Evolutionary conservation across 2,113 vertebrate genomes (phyloP).

Genomic region (Lophochroa leadbeateri): DNA sequence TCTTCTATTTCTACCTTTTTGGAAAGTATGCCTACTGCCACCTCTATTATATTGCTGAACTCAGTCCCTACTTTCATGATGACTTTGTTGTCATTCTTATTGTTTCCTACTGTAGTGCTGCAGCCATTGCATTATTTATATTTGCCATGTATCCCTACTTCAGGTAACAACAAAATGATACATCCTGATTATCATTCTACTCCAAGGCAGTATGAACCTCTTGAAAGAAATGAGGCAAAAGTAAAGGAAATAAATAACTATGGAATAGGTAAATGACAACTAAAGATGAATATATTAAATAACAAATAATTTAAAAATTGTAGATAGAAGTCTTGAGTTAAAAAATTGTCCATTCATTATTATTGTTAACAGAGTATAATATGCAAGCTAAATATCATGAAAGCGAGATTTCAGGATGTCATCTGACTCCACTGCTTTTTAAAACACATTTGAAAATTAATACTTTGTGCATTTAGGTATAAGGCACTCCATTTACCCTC

Average conservation of each 20-base stretch:
- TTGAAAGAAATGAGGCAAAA: slow-evolving; percentile 8
- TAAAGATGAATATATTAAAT: background rate
- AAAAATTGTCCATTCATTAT: background rate
- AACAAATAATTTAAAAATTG: background rate
- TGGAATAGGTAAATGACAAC: background rate
- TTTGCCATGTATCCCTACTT: background rate
- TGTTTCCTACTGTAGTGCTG: background rate
- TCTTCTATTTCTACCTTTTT: background rate
- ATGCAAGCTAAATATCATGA: background rate
- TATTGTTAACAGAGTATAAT: background rate
- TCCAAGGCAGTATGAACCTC: background rate
- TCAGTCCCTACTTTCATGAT: background rate
- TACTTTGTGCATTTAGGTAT: background rate
- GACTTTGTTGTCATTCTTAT: background rate
- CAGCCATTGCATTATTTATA: slow-evolving; percentile 24
- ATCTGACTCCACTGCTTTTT: background rate
- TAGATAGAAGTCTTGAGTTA: background rate
- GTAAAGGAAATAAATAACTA: background rate
- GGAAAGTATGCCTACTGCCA: background rate
- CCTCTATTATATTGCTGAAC: background rate
- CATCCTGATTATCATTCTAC: background rate
- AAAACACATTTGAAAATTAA: background rate
- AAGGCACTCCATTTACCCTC: background rate
- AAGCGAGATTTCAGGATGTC: background rate
- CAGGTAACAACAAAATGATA: background rate